Percentiles rank a stretch among this genome's conserved stretches.
These are phyloP conservation scores for Mesopsocus fuscifrons DNA, from an alignment of 2,888 invertebrate genomes.

Conservation along the genomic window DNA sequence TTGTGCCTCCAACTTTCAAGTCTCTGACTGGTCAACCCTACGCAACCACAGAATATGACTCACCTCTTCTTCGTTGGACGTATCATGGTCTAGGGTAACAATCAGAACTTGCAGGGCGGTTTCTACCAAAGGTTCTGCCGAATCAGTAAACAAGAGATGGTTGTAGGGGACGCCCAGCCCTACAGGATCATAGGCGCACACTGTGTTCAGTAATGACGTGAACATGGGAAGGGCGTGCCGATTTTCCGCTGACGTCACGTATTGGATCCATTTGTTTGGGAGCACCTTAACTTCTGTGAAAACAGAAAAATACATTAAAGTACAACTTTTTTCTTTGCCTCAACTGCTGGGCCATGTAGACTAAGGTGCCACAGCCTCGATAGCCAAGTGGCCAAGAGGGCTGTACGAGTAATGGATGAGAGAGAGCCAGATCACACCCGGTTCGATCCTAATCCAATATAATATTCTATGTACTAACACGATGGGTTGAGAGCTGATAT, in stretches of 20 bases:
- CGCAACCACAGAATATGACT: too few relatives aligned
- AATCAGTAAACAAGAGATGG: slow-evolving; percentile 85
- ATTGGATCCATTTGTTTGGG: slow-evolving; percentile 40
- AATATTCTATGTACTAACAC: too few relatives aligned
- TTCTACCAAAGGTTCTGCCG: slow-evolving; percentile 85
- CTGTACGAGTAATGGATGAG: too few relatives aligned
- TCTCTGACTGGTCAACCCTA: too few relatives aligned
- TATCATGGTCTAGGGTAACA: slow-evolving; percentile 91
- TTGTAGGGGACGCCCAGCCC: slow-evolving; percentile 96
- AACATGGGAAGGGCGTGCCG: slow-evolving; percentile 92
- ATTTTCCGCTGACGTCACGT: slow-evolving; percentile 42
- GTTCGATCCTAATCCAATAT: too few relatives aligned
- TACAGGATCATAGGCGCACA: slow-evolving; percentile 97
- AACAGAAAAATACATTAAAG: slow-evolving; percentile 7
- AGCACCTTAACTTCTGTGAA: slow-evolving; percentile 20
- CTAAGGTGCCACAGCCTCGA: not conserved
- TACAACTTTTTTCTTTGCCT: too few relatives aligned
- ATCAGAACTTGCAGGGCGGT: slow-evolving; percentile 83
- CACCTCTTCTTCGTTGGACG: slow-evolving; percentile 45
- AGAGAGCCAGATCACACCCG: too few relatives aligned
- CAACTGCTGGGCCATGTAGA: too few relatives aligned
- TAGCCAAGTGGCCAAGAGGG: not conserved
- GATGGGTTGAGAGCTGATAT: too few relatives aligned
- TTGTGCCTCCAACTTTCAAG: too few relatives aligned
- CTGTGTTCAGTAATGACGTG: slow-evolving; percentile 90